Percentiles rank a stretch among this genome's conserved stretches.
phyloP scores from a whole-genome alignment of 2,888 invertebrate genomes.

The Bibio marci region DNA sequence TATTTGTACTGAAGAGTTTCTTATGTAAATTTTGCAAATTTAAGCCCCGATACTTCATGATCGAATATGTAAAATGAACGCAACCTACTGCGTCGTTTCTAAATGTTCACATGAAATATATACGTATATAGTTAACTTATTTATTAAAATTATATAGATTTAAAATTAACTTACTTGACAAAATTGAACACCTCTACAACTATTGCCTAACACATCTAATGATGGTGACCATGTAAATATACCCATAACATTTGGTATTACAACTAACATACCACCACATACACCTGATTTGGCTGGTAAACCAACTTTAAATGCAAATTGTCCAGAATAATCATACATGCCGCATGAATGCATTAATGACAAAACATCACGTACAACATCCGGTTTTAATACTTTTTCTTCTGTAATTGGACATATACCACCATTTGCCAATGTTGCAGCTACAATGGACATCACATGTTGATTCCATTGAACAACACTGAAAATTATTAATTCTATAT shows the following conservation, averaged over 20 bases:
- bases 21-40: too few species aligned
- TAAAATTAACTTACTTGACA: constrained; percentile 39
- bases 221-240: constrained; percentile 90
- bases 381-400: constrained; percentile 78
- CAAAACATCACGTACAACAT: constrained; percentile 84
- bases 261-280: constrained; percentile 79
- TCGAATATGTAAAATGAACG: too few species aligned
- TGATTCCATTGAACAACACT: constrained; percentile 94
- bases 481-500: constrained; percentile 9
- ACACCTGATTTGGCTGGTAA: constrained; percentile 85
- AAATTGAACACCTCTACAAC: constrained; percentile 81
- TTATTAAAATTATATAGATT: too few species aligned
- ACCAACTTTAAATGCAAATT: constrained; percentile 76
- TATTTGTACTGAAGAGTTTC: too few species aligned
- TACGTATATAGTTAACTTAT: too few species aligned
- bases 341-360: constrained; percentile 96
- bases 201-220: constrained; percentile 79
- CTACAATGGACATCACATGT: constrained; percentile 89
- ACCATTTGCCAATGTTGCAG: constrained; percentile 90
- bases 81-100: too few species aligned
- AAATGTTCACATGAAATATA: too few species aligned
- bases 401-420: constrained; percentile 96
- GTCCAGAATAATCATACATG: constrained; percentile 94
- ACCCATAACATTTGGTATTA: constrained; percentile 93
- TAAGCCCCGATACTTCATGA: too few species aligned